Conservation (phyloP, 2,113 vertebrate genomes). For the Myocastor coypus region DNA sequence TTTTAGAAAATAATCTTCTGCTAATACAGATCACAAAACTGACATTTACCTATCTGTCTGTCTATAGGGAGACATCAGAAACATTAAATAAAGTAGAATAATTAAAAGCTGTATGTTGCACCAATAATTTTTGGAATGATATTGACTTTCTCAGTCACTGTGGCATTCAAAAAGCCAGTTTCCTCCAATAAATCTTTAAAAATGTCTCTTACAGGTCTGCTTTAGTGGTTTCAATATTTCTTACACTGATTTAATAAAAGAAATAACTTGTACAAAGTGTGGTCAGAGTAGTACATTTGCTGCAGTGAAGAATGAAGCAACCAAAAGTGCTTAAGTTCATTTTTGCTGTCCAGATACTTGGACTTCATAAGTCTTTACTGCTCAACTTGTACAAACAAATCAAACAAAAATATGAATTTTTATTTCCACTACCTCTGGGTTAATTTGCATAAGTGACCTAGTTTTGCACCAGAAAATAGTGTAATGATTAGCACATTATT, state of each 20-base stretch:
- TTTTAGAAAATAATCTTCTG: neutral
- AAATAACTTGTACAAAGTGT: constrained; percentile 9
- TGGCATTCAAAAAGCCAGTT: neutral
- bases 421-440: neutral
- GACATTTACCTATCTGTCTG: neutral
- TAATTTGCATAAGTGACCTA: neutral
- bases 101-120: neutral
- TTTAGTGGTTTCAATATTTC: constrained; percentile 41
- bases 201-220: neutral
- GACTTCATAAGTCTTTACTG: constrained; percentile 23
- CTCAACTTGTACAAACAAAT: constrained; percentile 8
- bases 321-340: constrained; percentile 8
- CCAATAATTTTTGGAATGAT: constrained; percentile 44
- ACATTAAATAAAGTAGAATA: constrained; percentile 43
- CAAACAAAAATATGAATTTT: constrained; percentile 59
- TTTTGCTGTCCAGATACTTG: constrained; percentile 20
- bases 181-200: constrained; percentile 51
- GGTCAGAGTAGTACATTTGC: constrained; percentile 26
- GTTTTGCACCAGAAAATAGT: neutral
- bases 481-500: neutral
- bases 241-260: neutral
- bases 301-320: neutral
- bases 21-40: neutral
- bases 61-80: neutral
- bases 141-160: neutral